Evolutionary conservation across 37 sponge, comb jelly and placozoan genomes (phyloP).

Genomic region (Mnemiopsis leidyi): DNA sequence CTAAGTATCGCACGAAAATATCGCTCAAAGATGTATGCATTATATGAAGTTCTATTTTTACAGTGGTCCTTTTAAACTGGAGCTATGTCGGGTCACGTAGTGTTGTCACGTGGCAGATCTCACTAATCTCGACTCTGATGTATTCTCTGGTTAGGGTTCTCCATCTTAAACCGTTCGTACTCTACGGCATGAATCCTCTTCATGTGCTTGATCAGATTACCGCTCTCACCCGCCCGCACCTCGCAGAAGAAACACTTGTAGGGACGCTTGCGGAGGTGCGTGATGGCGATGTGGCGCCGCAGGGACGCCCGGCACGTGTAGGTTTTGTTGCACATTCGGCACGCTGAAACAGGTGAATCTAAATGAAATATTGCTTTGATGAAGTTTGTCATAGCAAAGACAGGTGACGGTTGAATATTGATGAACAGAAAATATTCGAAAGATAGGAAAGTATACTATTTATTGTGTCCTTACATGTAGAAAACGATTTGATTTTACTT

Average conservation of each 20-base stretch:
- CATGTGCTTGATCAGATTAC: constrained; percentile 60
- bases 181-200: not conserved
- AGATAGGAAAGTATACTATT: no score
- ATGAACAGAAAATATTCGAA: no score
- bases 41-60: no score
- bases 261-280: constrained; percentile 43
- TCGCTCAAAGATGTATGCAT: no score
- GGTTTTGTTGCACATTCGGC: not conserved
- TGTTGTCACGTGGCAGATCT: not conserved
- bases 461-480: no score
- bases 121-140: not conserved
- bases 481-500: no score
- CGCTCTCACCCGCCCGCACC: constrained; percentile 46
- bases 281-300: constrained; percentile 42
- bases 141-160: not conserved
- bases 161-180: not conserved
- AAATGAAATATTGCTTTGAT: no score
- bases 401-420: no score
- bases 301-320: constrained; percentile 8
- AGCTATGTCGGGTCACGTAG: not conserved
- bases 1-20: no score
- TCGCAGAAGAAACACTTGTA: constrained; percentile 59
- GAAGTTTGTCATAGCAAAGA: no score
- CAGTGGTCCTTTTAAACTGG: no score
- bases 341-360: no score